Evolutionary conservation across 2,113 vertebrate species (phyloP), one percentile per base, ranked within the genome.

Genomic region (Ageneiosus marmoratus): DNA sequence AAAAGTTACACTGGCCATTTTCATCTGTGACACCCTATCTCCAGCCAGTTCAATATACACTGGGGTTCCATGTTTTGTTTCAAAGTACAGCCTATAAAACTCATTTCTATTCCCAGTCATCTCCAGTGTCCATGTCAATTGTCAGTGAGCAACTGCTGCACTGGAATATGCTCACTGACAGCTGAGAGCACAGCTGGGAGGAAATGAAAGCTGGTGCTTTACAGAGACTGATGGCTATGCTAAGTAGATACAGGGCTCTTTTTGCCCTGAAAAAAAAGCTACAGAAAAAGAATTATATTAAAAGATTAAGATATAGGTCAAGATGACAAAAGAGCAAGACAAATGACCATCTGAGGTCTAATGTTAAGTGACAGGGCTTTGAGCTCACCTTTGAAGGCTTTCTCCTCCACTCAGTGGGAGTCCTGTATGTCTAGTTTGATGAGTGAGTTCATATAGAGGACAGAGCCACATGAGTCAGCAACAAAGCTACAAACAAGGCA

Each of bases 111-210:
- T 72, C 53, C 44, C 65, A 84, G 56, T 84, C 50, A 79, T 58
- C 65, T 84, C 51, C 75, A 62, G 53, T 79, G 76, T 73, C 63
- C 37, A 13, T 73, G 65, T 79, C 76, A 84, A 79, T 72, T 76
- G 70, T 48, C 53, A 48, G 50, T 62, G 44, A 69, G 60, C 9
- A n/a, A 78, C 63, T 58, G 51, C 75, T 70, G 63, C 32, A 69
- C 51, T 78, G 75, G 75, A 67, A 77, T 67, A 77, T 77, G 32
- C 51, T 58, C 75, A 34, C 18, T 70, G 75, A 83, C 82, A 83
- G 60, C 60, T 37, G 22, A 83, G 24, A 67, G 32, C 46, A 63
- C 58, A 67, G 82, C 74, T 69, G 62, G 46, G 60, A 56, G 74
- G 16, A 74, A 83, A 56, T 67, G 48, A 77, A 67, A 58, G 48